Evolutionary conservation across 92 coral and sea anemone species (phyloP), one percentile per base, ranked within the genome.

Genomic region (Palythoa grandis): DNA sequence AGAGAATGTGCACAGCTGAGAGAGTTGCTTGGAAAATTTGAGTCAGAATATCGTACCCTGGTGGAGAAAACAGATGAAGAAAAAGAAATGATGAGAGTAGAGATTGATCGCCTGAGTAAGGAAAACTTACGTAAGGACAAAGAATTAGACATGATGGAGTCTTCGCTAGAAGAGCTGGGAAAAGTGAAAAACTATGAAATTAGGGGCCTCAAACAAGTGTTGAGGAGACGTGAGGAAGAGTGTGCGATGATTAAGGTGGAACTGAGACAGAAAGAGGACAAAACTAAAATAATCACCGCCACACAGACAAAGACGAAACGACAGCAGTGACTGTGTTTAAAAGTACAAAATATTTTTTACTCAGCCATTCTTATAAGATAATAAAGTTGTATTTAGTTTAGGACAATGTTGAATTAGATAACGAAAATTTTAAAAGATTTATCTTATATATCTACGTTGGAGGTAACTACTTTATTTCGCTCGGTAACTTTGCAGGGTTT

Each of bases 71-170:
- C 61, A 50, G 65, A 52, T 23, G 66, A 11, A 52, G 79, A 76
- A 48, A 76, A 52, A 23, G 65, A 50, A 50, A 24, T 3, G 12
- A 76, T 76, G 79, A 52, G 79, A 52, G 52, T 11, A 20, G 63
- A 76, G 40, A 22, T 76, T 76, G 79, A 52, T 65, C 65, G 63
- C 16, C 16, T 76, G 63, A 52, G 2, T 9, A 52, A 76, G 40
- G 79, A 76, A 9, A 24, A 20, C 14, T 76, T 76, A 25, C 65
- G 79, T 20, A 76, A 76, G 4, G 79, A 76, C 66, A 76, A 52
- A 52, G 83, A 79, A 2, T 61, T 61, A 13, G 54, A 79, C 72
- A 79, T 79, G 83, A 61, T 79, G 70, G 83, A 79, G 72, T 79
- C 72, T 6, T 79, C 83, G 6, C 38, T 79, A 29, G 84, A 65